Evolutionary conservation across 2,888 invertebrate species (phyloP).

Genomic region (Homarus gammarus): DNA sequence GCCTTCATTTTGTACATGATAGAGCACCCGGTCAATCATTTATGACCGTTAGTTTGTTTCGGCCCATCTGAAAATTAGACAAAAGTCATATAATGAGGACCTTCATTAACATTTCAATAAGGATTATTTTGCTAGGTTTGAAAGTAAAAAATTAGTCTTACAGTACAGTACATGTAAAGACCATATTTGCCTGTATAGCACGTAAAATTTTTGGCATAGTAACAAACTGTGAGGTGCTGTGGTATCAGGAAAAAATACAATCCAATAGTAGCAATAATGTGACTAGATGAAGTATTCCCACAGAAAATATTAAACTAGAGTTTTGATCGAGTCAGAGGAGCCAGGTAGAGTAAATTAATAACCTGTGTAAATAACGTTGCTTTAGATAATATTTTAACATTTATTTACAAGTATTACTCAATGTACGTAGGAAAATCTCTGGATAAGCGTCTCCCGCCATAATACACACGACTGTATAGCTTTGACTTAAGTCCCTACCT

Average conservation of each 20-base stretch:
- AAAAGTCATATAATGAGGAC: background rate
- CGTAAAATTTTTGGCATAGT: constrained; percentile 42
- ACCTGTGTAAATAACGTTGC: constrained; percentile 48
- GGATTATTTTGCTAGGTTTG: constrained; percentile 22
- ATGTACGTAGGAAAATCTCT: constrained; percentile 52
- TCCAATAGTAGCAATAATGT: constrained; percentile 52
- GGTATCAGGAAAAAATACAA: constrained; percentile 56
- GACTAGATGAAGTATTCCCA: constrained; percentile 28
- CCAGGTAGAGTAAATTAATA: constrained; percentile 55
- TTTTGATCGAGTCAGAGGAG: constrained; percentile 44
- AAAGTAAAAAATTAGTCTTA: constrained; percentile 25
- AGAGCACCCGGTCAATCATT: constrained; percentile 40
- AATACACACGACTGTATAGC: constrained; percentile 54
- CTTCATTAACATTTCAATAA: constrained; percentile 11
- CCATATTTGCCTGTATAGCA: constrained; percentile 21
- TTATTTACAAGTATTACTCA: constrained; percentile 61
- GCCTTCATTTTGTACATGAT: constrained; percentile 64
- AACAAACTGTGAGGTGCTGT: constrained; percentile 50
- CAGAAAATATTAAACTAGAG: constrained; percentile 9
- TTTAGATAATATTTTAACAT: constrained; percentile 60
- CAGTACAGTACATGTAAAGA: constrained; percentile 7
- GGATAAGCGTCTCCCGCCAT: constrained; percentile 47
- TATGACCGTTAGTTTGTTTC: constrained; percentile 49
- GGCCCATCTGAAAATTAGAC: constrained; percentile 32
- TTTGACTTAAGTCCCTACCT: constrained; percentile 65